These are phyloP conservation scores for Lasioglossum albipes DNA, from an alignment of 1,140 invertebrate species.

Conservation along the genomic window DNA sequence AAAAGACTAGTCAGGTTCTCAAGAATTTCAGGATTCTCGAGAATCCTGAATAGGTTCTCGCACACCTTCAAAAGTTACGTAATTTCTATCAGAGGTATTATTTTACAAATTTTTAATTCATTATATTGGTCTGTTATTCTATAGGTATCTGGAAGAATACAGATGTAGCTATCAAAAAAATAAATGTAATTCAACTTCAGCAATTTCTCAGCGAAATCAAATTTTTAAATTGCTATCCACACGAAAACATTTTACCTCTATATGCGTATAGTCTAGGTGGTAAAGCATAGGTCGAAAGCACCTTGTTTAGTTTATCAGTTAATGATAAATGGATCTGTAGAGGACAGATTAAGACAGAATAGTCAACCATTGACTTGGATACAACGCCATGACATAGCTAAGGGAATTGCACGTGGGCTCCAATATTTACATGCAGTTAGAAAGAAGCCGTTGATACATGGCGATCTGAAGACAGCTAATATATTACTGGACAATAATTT, in stretches of 20 bases:
- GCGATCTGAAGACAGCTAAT: constrained; percentile 97
- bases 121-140: constrained; percentile 36
- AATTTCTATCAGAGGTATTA: background rate
- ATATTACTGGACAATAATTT: constrained; percentile 94
- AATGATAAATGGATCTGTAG: constrained; percentile 95
- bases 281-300: too few relatives aligned
- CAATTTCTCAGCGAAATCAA: constrained; percentile 90
- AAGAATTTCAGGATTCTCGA: too few relatives aligned
- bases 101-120: background rate
- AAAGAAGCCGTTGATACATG: constrained; percentile 92
- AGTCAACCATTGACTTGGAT: constrained; percentile 86
- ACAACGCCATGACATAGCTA: constrained; percentile 88
- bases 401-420: constrained; percentile 92
- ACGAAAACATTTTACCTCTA: constrained; percentile 96
- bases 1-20: too few relatives aligned
- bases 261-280: constrained; percentile 91
- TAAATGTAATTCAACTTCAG: constrained; percentile 82
- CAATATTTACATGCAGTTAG: constrained; percentile 93
- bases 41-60: too few relatives aligned
- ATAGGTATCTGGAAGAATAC: constrained; percentile 93
- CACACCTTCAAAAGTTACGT: too few relatives aligned
- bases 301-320: constrained; percentile 96
- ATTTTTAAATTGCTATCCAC: constrained; percentile 89
- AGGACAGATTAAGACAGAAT: constrained; percentile 88
- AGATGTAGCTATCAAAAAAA: constrained; percentile 93